Evolutionary conservation across 2,888 invertebrate species (phyloP).

Genomic region (Amorpha juglandis): DNA sequence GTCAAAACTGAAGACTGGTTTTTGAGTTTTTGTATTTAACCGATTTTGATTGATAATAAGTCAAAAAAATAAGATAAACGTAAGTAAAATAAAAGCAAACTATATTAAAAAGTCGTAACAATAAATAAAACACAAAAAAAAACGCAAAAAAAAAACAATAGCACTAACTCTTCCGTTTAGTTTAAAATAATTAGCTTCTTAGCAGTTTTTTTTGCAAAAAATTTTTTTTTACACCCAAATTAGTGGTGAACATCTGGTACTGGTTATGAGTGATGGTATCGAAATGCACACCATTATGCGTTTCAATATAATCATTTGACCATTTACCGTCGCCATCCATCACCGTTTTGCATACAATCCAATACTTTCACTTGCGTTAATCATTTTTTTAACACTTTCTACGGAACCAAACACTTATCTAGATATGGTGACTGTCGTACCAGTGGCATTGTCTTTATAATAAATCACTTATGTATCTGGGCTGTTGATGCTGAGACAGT

Average conservation of each 20-base stretch:
- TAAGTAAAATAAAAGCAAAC: too few species aligned
- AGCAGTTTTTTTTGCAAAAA: too few species aligned
- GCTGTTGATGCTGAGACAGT: slow-evolving; percentile 39
- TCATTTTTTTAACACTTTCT: slow-evolving; percentile 55
- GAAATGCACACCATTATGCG: neutral
- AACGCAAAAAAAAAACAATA: too few species aligned
- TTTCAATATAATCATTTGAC: slow-evolving; percentile 17
- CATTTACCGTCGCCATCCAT: slow-evolving; percentile 5
- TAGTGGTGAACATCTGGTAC: neutral
- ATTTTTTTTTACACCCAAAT: too few species aligned
- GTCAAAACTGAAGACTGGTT: neutral
- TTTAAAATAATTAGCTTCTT: too few species aligned
- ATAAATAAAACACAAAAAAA: too few species aligned
- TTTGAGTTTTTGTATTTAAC: neutral
- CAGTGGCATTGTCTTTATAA: slow-evolving; percentile 52
- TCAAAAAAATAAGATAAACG: too few species aligned
- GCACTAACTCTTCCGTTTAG: too few species aligned
- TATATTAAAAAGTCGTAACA: too few species aligned
- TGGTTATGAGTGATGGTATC: neutral
- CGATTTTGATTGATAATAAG: neutral
- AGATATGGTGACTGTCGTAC: slow-evolving; percentile 31
- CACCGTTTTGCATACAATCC: slow-evolving; percentile 48
- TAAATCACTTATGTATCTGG: slow-evolving; percentile 57
- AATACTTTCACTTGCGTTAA: slow-evolving; percentile 52
- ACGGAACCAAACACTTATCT: slow-evolving; percentile 35